These are phyloP conservation scores for Pogonognathellus flavescens DNA, from an alignment of 1,140 invertebrate genomes.

Conservation along the genomic window DNA sequence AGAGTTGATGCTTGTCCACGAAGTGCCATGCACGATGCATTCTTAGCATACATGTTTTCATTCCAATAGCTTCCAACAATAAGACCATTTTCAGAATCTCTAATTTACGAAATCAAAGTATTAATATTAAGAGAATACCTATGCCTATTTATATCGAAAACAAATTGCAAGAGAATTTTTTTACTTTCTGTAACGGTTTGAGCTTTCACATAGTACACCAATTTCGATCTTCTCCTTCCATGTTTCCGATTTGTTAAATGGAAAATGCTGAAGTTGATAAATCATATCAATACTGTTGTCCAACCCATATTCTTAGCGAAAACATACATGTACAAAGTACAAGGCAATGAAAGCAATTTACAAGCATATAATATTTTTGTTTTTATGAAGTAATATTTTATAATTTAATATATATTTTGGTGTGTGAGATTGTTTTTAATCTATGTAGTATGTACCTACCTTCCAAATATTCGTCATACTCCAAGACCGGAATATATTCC, in stretches of 20 bases:
- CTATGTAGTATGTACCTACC: too few relatives aligned
- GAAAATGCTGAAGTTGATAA: conserved; percentile 88
- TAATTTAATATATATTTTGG: too few relatives aligned
- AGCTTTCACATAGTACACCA: conserved; percentile 58
- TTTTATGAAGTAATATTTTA: too few relatives aligned
- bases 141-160: too few relatives aligned
- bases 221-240: conserved; percentile 88
- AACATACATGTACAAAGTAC: not conserved
- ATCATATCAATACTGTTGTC: conserved; percentile 78
- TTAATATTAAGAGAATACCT: too few relatives aligned
- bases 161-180: too few relatives aligned
- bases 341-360: too few relatives aligned
- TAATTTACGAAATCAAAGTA: not conserved
- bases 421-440: too few relatives aligned
- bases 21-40: conserved; percentile 84
- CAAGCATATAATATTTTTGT: too few relatives aligned
- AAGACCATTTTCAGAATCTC: not conserved
- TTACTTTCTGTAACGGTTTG: not conserved
- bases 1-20: conserved; percentile 84
- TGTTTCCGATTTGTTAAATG: conserved; percentile 83
- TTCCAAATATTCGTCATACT: conserved; percentile 86
- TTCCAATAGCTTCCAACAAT: conserved; percentile 71
- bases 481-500: conserved; percentile 86
- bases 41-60: conserved; percentile 76
- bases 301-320: conserved; percentile 68